Conservation (phyloP, 64 coral and sea anemone species). For the Pachyseris speciosa region DNA sequence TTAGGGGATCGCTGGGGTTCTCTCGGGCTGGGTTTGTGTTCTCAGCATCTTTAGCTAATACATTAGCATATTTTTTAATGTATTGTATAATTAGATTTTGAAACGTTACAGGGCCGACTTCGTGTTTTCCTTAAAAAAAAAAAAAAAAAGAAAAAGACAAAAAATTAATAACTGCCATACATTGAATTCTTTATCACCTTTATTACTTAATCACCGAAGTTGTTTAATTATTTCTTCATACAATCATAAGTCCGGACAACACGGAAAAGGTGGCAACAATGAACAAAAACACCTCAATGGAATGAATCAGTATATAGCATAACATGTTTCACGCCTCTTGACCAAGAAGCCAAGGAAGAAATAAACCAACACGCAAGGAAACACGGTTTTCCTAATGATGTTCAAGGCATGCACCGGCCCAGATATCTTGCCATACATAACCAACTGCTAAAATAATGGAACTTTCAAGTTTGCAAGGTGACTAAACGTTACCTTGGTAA, state of each 20-base stretch:
- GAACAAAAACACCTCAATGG: conserved; percentile 24
- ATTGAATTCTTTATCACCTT: neutral
- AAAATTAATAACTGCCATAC: neutral
- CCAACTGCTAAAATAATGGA: conserved; percentile 23
- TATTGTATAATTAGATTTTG: too few species aligned
- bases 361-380: conserved; percentile 28
- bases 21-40: too few species aligned
- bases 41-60: too few species aligned
- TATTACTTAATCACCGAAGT: neutral
- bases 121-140: too few species aligned
- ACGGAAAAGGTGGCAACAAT: neutral
- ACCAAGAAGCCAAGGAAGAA: neutral
- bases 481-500: neutral
- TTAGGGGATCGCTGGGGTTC: too few species aligned
- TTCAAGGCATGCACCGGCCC: conserved; percentile 5
- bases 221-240: neutral
- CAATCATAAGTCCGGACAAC: neutral
- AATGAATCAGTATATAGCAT: neutral
- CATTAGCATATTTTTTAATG: too few species aligned
- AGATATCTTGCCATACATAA: neutral
- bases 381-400: conserved; percentile 8
- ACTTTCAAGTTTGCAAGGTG: neutral
- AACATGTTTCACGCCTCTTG: neutral
- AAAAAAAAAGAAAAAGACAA: too few species aligned
- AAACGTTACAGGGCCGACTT: too few species aligned